Percentiles rank a stretch among this genome's conserved stretches.
phyloP scores from a whole-genome alignment of 2,113 vertebrate genomes.

The Murina feae region DNA sequence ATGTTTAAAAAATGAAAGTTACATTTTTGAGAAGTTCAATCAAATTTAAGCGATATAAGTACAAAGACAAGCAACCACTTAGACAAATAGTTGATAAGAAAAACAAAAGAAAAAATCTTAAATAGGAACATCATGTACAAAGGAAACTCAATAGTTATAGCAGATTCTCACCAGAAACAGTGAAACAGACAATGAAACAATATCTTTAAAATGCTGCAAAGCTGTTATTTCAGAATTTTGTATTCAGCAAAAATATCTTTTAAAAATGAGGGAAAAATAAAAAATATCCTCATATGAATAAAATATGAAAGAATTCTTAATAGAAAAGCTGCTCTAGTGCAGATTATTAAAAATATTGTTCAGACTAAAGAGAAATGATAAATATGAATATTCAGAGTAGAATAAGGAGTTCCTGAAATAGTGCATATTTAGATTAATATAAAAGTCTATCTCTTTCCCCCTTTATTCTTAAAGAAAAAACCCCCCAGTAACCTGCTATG shows the following conservation, averaged over 20 bases:
- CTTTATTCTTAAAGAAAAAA: not conserved
- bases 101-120: not conserved
- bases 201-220: not conserved
- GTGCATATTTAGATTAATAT: not conserved
- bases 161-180: not conserved
- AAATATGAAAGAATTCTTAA: not conserved
- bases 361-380: not conserved
- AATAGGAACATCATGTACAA: not conserved
- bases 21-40: not conserved
- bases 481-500: not conserved
- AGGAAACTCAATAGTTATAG: not conserved
- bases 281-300: not conserved
- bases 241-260: not conserved
- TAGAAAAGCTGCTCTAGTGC: not conserved
- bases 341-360: not conserved
- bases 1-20: not conserved
- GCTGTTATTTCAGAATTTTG: not conserved
- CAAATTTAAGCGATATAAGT: not conserved
- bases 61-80: not conserved
- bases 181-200: not conserved
- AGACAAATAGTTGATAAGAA: not conserved
- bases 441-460: not conserved
- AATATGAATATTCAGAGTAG: not conserved
- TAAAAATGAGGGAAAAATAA: not conserved
- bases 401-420: not conserved